phyloP scores from a whole-genome alignment of 2,888 invertebrate species.

The Leptarthrus brevirostris region DNA sequence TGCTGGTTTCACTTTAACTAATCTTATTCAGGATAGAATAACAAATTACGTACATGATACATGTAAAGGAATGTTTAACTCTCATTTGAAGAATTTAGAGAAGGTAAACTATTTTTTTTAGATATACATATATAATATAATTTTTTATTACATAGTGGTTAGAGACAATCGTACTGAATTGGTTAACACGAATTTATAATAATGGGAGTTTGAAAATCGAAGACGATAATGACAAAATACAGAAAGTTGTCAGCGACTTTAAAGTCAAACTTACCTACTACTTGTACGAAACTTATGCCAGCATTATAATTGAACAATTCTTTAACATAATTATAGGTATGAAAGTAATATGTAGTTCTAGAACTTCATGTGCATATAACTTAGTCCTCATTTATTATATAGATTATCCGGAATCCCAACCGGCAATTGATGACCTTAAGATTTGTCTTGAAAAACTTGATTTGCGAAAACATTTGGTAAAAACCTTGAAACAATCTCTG shows the following conservation, averaged over 20 bases:
- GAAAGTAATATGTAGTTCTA: constrained; percentile 14
- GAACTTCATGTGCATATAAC: neutral
- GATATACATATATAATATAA: neutral
- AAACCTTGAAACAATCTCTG: constrained; percentile 82
- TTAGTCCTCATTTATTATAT: constrained; percentile 41
- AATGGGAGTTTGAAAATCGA: constrained; percentile 73
- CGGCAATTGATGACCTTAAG: constrained; percentile 90
- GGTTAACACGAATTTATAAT: constrained; percentile 86
- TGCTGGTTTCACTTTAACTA: constrained; percentile 85
- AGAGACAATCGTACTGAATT: constrained; percentile 84
- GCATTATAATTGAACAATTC: constrained; percentile 88
- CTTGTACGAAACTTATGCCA: constrained; percentile 89
- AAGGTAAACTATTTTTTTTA: constrained; percentile 68
- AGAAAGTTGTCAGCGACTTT: constrained; percentile 74
- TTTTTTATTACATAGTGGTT: constrained; percentile 76
- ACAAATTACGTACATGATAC: constrained; percentile 84
- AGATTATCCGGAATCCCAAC: constrained; percentile 96
- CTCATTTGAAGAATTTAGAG: constrained; percentile 81
- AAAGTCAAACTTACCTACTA: constrained; percentile 83
- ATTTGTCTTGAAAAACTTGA: constrained; percentile 88
- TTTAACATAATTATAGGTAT: constrained; percentile 93
- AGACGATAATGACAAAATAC: constrained; percentile 70
- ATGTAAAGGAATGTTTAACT: constrained; percentile 89
- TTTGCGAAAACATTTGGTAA: constrained; percentile 80
- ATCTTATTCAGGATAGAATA: constrained; percentile 85